These are phyloP conservation scores for Conomelus anceps DNA, from an alignment of 2,888 invertebrate genomes.

Conservation along the genomic window DNA sequence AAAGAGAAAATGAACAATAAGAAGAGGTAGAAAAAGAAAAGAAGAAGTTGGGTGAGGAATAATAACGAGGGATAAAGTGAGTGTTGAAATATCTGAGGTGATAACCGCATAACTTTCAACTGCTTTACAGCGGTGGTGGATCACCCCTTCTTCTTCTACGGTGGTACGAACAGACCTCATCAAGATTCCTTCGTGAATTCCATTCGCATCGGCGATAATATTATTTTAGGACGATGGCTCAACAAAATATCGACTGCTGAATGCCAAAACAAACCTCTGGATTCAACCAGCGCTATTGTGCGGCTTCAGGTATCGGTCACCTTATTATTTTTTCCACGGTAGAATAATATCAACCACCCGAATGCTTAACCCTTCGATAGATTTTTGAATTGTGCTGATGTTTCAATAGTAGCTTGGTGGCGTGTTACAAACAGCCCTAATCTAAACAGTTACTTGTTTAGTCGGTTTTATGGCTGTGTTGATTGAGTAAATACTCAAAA, in stretches of 20 bases:
- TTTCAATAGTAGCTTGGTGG: background rate
- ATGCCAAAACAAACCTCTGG: background rate
- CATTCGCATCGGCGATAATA: background rate
- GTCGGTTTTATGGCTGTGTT: background rate
- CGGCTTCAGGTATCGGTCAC: background rate
- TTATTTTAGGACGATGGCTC: background rate
- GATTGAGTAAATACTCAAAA: background rate
- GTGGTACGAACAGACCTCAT: background rate
- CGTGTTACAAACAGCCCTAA: background rate
- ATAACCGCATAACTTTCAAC: background rate
- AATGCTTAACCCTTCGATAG: background rate
- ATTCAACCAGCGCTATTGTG: background rate
- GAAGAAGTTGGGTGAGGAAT: too few relatives aligned
- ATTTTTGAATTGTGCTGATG: too few relatives aligned
- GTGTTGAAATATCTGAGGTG: background rate
- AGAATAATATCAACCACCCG: background rate
- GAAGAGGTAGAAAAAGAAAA: background rate
- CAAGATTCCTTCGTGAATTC: background rate
- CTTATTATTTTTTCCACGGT: background rate
- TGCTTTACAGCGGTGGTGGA: background rate
- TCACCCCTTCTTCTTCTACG: background rate
- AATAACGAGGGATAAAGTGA: too few relatives aligned
- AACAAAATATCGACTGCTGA: too few relatives aligned
- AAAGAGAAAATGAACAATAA: background rate
- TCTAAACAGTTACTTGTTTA: background rate